Base-by-base conservation (phyloP, 2,113 vertebrate species). In the Microtus oregoni region DNA sequence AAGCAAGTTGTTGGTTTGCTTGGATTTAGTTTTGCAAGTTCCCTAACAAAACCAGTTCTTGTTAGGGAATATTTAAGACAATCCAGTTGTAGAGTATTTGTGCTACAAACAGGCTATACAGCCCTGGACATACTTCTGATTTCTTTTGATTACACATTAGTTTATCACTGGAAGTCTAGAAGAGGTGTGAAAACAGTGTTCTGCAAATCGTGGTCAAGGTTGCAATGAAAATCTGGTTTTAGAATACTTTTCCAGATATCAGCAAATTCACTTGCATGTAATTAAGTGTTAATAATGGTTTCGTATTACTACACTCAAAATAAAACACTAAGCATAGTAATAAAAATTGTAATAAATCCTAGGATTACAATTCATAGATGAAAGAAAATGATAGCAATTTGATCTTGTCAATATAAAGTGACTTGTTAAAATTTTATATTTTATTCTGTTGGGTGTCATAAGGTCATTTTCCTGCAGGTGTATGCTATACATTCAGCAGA, bases 321-420 rank as follows among this genome's bases (percentile, higher is more conserved):
- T 88, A 52, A 86, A 89, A 87, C 75, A 94, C 81, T 82, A 15
- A 67, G 67, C 35, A 89, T 76, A 94, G 26, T 28, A 94, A 94
- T 52, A 81, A 50, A 90, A 94, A 92, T 89, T 81, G 35, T 92
- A 61, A 12, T 12, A 86, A 52, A 44, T 73, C 65, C 11, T 19
- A 24, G 24, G 30, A 72, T 89, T 63, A 63, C 41, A 30, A 67
- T 19, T 92, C 58, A 7, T 63, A 77, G 93, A 52, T 41, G 52
- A 38, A 76, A 35, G 22, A 4, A 92, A 85, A 81, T 67, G 50
- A 79, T 73, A 44, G 77, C 86, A 52, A 67, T 86, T 93, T 94
- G 65, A 89, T 92, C 26, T 20, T 68, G 10, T 2, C 68, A 22
- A 55, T 68, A 3, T 65, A 92, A 73, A 93, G 68, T 92, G 22